phyloP scores from a whole-genome alignment of 1,140 invertebrate species.

The Zaprionus nigranus region DNA sequence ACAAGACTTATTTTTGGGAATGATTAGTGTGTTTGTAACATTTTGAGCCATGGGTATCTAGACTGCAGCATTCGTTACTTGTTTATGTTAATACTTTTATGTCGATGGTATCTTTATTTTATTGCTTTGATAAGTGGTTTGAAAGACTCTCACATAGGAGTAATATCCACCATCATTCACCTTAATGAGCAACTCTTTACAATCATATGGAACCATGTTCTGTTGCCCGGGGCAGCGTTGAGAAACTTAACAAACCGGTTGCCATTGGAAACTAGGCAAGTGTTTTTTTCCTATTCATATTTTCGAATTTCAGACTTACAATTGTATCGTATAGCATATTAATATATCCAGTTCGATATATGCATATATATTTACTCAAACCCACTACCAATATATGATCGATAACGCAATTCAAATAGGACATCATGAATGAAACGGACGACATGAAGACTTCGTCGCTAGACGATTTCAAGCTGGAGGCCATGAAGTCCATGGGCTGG shows the following conservation, averaged over 20 bases:
- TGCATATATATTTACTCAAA: not conserved
- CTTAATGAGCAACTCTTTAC: not conserved
- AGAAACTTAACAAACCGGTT: constrained; percentile 25
- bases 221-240: constrained; percentile 5
- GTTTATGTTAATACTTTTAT: no score
- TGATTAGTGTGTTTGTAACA: no score
- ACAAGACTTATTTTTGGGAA: no score
- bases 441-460: constrained; percentile 65
- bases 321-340: not conserved
- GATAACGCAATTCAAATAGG: not conserved
- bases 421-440: constrained; percentile 59
- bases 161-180: not conserved
- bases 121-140: no score
- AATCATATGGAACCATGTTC: not conserved
- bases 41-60: no score
- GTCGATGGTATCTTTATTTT: not conserved
- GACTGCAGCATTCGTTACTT: no score
- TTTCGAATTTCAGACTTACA: constrained; percentile 5
- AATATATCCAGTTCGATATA: constrained; percentile 11
- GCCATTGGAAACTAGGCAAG: constrained; percentile 24
- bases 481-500: constrained; percentile 86
- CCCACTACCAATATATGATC: not conserved
- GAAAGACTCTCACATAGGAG: not conserved
- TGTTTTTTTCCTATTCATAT: constrained; percentile 1
- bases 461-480: constrained; percentile 65